Base-by-base conservation (phyloP, 2,888 invertebrate genomes). In the Cordylochernes scorpioides region DNA sequence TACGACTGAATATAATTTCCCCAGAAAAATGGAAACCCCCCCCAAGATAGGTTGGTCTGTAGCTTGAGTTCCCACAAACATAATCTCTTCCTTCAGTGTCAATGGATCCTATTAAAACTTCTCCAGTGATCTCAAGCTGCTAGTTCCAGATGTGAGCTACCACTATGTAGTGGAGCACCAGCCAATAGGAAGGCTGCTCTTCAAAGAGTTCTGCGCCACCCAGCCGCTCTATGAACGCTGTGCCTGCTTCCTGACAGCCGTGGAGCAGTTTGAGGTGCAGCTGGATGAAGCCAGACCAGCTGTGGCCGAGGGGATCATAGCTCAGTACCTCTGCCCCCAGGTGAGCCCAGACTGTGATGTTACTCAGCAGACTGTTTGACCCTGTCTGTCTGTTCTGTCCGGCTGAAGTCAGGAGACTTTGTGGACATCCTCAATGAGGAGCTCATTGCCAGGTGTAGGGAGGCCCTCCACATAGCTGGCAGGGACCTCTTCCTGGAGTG, bases 141-240 rank as follows among this genome's bases (percentile, higher is more conserved):
- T n/a, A n/a, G n/a, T 66, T 66, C 3, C 65, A 91, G 91, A 84
- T 63, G 71, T 80, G 60, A 73, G 72, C 50, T 97, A 88, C 67
- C 71, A 72, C 53, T 94, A 80, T 64, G 72, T 97, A 49, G 77
- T 97, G 49, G 91, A 94, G 55, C 80, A 86, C 58, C 97, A 97
- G 61, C 97, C 97, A 30, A 88, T 97, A 53, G 97, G 97, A 44
- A 70, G 77, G 54, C 64, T 78, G 54, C 65, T 97, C 42, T 97
- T 97, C 62, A 66, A 84, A 40, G 73, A 75, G 59, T 97, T 82
- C 63, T 94, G 94, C 61, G 73, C 78, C 59, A 71, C 70, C 49
- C 66, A 71, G 44, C 70, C 71, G 19, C 65, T 74, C 44, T 84
- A 80, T 55, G 73, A 75, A 59, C 73, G 72, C 49, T 84, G 84